These are phyloP conservation scores for Nymphicus hollandicus DNA, from an alignment of 2,113 vertebrate genomes.

Conservation along the genomic window DNA sequence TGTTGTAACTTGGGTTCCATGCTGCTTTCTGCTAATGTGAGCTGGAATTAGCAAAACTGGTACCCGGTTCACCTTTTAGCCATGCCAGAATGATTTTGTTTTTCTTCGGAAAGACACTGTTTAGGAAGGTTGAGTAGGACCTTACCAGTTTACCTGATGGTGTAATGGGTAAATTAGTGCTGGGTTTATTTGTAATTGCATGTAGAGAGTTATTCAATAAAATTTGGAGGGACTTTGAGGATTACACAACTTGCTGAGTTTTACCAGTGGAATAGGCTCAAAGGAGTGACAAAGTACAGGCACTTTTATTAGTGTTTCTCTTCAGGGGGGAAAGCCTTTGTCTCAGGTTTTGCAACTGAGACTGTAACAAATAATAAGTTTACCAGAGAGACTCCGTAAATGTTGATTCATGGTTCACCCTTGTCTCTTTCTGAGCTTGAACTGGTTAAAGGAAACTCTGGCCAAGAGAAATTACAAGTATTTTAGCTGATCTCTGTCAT, in stretches of 20 bases:
- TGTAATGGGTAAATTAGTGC: background rate
- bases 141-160: background rate
- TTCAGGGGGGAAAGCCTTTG: background rate
- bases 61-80: background rate
- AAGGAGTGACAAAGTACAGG: background rate
- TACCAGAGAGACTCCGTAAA: background rate
- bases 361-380: conserved; percentile 11
- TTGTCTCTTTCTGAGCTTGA: background rate
- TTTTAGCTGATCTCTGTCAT: conserved; percentile 13
- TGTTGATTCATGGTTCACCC: conserved; percentile 35
- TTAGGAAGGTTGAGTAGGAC: background rate
- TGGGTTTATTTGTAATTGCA: background rate
- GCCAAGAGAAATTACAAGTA: background rate
- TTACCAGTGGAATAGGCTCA: background rate
- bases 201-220: background rate
- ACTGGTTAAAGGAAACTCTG: conserved; percentile 15
- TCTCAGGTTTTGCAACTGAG: background rate
- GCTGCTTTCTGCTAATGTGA: background rate
- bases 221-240: background rate
- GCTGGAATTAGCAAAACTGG: background rate
- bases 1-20: background rate
- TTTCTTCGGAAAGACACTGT: background rate
- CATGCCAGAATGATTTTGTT: background rate
- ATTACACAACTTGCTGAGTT: background rate
- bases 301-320: background rate